phyloP scores from a whole-genome alignment of 1,140 invertebrate species.

The Epicauta chinensis region DNA sequence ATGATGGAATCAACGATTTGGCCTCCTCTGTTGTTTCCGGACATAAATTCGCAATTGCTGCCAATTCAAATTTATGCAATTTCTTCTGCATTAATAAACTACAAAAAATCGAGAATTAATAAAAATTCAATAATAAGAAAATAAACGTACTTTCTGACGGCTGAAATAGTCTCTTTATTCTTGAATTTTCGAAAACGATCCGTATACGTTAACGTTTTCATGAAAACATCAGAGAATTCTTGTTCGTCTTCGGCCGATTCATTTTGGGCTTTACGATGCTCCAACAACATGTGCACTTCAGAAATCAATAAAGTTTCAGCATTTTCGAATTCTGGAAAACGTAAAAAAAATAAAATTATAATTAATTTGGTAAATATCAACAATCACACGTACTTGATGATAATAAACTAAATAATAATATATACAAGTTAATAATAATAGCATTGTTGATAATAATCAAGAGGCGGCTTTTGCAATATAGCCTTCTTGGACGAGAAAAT shows the following conservation, averaged over 20 bases:
- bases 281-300: slow-evolving; percentile 96
- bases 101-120: slow-evolving; percentile 41
- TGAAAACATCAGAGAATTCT: slow-evolving; percentile 96
- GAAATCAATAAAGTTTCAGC: slow-evolving; percentile 96
- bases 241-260: slow-evolving; percentile 98
- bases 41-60: slow-evolving; percentile 94
- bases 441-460: slow-evolving; percentile 5
- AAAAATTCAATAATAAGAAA: background rate
- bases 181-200: slow-evolving; percentile 95
- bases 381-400: background rate
- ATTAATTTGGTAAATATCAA: background rate
- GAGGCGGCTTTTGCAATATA: slow-evolving; percentile 53
- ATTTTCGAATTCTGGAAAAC: slow-evolving; percentile 90
- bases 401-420: background rate
- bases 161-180: slow-evolving; percentile 95
- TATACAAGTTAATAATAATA: slow-evolving; percentile 4
- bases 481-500: slow-evolving; percentile 68
- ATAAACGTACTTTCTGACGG: slow-evolving; percentile 74
- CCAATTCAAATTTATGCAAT: slow-evolving; percentile 97
- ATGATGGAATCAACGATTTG: slow-evolving; percentile 91
- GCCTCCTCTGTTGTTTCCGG: slow-evolving; percentile 97
- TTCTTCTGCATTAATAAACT: slow-evolving; percentile 93
- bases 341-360: slow-evolving; percentile 5
- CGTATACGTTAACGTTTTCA: slow-evolving; percentile 95
- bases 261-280: slow-evolving; percentile 96